Percentiles rank a stretch among this genome's conserved stretches.
Evolutionary conservation across 2,113 vertebrate species (phyloP).

Genomic region (Sylvilagus bachmani): DNA sequence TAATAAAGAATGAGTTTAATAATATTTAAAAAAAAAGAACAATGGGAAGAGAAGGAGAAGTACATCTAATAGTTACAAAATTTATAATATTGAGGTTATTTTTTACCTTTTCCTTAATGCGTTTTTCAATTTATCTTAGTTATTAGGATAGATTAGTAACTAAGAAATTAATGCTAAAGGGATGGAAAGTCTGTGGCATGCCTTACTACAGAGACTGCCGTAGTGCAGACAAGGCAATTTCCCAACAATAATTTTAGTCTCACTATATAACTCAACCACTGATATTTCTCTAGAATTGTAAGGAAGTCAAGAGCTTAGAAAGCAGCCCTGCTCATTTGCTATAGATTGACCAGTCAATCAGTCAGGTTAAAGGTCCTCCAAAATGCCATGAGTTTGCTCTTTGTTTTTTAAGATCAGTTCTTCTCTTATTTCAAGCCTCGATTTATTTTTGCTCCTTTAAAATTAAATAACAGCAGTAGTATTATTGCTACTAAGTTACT

Average conservation of each 20-base stretch:
- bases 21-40: too few relatives aligned
- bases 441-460: background rate
- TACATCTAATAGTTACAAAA: background rate
- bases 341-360: conserved; percentile 17
- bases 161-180: conserved; percentile 28
- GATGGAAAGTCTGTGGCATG: background rate
- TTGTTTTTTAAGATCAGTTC: background rate
- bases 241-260: background rate
- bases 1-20: background rate
- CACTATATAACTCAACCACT: conserved; percentile 9
- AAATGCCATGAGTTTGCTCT: background rate
- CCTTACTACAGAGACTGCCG: background rate
- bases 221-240: conserved; percentile 7
- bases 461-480: too few relatives aligned
- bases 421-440: background rate
- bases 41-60: background rate
- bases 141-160: background rate
- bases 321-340: background rate
- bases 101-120: background rate
- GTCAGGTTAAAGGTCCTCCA: background rate
- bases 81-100: background rate
- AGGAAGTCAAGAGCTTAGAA: background rate
- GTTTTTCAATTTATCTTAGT: background rate
- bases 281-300: conserved; percentile 28
- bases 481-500: background rate